Evolutionary conservation across 2,797 vertebrate genomes (phyloP), one percentile per base, ranked within the genome.

Genomic region (Bovichtus diacanthus): DNA sequence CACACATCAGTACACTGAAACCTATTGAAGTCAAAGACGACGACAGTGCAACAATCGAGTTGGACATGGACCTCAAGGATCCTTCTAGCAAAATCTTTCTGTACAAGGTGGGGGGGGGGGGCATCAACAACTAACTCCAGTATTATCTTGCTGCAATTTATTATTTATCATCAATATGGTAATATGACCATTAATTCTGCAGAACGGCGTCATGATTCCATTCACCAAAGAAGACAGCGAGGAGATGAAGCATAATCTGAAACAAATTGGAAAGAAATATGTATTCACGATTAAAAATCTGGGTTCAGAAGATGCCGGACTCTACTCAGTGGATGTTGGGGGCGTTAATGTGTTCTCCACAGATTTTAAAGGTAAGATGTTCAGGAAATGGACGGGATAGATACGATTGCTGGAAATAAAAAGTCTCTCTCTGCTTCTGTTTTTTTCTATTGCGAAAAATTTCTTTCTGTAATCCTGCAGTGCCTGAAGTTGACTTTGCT

Each of bases 61-160:
- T 99, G 87, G 96, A 97, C 79, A 91, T 98, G 94, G 95, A 97
- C 27, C 95, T 98, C 74, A 97, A 96, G 90, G 94, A 95, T 53
- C 88, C 90, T 0, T 73, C 25, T 54, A 97, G 95, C 94, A 97
- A 95, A 36, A 83, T 99, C 44, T 96, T 93, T 61, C 86, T 98
- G 62, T 97, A 96, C 38, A 98, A 98, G 96, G 98, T 98, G 80
- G 94, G 92, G 9, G 91, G 6, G 80, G 94, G 92, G 9, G 91
- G 6, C 1, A 27, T 11, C 6, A 27, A 44, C 18, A 41, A 0
- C 16, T 34, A 2, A 12, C 21, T 50, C 11, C 0, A n/a, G 0
- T 4, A 19, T 5, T 27, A 38, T 5, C 15, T 50, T 16, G 3
- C 8, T 34, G 38, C 21, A 31, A 44, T 73, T 23, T 18, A 36